Conservation (phyloP, 1,140 invertebrate species). For the Mactra quadrangularis region DNA sequence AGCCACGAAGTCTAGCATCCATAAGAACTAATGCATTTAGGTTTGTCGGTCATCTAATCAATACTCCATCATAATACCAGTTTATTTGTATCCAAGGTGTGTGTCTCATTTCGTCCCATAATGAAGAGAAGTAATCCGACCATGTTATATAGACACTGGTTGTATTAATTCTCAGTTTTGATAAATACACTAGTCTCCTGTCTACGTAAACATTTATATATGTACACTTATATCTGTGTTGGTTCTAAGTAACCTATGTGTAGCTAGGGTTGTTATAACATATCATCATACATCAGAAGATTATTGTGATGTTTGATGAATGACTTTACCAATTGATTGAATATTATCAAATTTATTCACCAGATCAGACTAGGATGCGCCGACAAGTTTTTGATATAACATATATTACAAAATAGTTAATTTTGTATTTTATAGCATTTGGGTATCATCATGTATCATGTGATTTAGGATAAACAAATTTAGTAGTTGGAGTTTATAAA, state of each 20-base stretch:
- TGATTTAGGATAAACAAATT: no score
- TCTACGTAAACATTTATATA: constrained; percentile 30
- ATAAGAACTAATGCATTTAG: no score
- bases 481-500: no score
- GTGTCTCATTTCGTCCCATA: neutral
- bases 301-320: constrained; percentile 41
- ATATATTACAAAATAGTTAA: no score
- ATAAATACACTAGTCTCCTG: constrained; percentile 24
- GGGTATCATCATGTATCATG: no score
- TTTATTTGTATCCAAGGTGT: no score
- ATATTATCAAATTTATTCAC: constrained; percentile 15
- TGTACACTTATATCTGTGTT: constrained; percentile 6
- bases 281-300: constrained; percentile 11
- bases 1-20: no score
- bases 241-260: neutral
- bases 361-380: no score
- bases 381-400: no score
- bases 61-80: no score
- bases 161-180: constrained; percentile 42
- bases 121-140: constrained; percentile 15
- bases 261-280: constrained; percentile 33
- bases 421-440: no score
- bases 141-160: constrained; percentile 60
- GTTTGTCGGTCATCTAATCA: no score
- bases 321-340: neutral